Evolutionary conservation across 2,888 invertebrate genomes (phyloP), one percentile per base, ranked within the genome.

Genomic region (Callyntrura sp.): DNA sequence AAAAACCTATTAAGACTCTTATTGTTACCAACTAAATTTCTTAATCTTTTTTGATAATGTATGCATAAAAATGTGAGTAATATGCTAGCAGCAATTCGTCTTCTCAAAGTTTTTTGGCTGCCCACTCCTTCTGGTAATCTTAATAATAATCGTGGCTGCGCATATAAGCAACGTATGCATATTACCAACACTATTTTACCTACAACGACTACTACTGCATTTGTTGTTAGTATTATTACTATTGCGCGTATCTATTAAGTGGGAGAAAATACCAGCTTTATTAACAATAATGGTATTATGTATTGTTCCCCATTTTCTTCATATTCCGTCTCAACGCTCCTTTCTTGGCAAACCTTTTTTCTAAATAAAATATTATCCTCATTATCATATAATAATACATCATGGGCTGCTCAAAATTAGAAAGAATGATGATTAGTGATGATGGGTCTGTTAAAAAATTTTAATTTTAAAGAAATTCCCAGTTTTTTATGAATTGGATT

Each of bases 381-480:
- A 89, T 89, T 89, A 89, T 85, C 89, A 89, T 89, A 89, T 89
- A 89, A 89, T 89, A 89, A 89, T 89, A 89, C 79, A 89, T 89
- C 89, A 85, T 85, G 89, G 55, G 57, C 78, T 84, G 84, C 84
- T 89, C 89, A 85, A 82, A 83, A 82, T 62, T 83, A 83, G 62
- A 76, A 84, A 79, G 85, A 85, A 89, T 89, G 78, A 85, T 89
- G 89, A 89, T 89, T 89, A 89, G 89, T 89, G 89, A 79, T 89
- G 89, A 89, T 89, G 89, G 89, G 76, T 89, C 78, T 88, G 83
- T 88, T 83, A 70, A 83, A 14, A 20, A 43, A 25, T 62, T 62
- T 70, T 45, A 57, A 55, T 85, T 76, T 76, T 23, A 48, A 60
- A 62, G 28, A 76, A 48, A 76, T 78, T 45, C 25, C 76, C 55